Base-by-base conservation (phyloP, 1,140 invertebrate genomes). In the Drosophila eugracilis region DNA sequence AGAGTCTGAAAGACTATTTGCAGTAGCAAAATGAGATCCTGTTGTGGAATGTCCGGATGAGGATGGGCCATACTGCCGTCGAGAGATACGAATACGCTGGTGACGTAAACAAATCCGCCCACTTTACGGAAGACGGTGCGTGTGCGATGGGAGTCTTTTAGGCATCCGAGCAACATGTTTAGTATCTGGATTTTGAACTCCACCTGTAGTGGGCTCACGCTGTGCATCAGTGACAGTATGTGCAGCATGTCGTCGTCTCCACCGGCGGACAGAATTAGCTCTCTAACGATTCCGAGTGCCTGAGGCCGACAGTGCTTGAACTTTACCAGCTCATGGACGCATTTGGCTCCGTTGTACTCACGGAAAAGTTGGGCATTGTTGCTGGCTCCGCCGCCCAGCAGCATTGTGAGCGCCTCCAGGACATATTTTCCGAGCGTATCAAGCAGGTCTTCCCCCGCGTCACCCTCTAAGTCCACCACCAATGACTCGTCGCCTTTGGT, bases 51-150 rank as follows among this genome's bases (percentile, higher is more conserved):
- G 60, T 81, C 79, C 0, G 92, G 91, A 58, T 94, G 89, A 5
- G 86, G 52, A n/a, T 75, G 62, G 0, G 75, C 75, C 79, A 86
- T 80, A 90, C 96, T 96, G 5, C 96, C 96, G 92, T 99, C 98
- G 90, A 99, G 93, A 1, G 97, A 97, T 0, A 99, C 97, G 9
- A 99, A 93, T 2, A 99, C 97, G 74, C 97, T 98, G 92, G 99
- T 98, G 0, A 99, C 95, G 91, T 99, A 99, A 0, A 99, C 97
- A 92, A 99, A 99, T 12, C 98, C 99, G 67, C 98, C 98, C 78
- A 98, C 97, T 93, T 99, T 99, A 74, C 99, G 94, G 92, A 99
- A 99, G 39, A 99, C 97, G 12, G 97, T 98, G 76, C 99, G 94
- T 5, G 97, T 98, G 67, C 98, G 94, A 92, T 99, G 99, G 62